Base-by-base conservation (phyloP, 2,797 vertebrate genomes). In the Chaunax sp. region DNA sequence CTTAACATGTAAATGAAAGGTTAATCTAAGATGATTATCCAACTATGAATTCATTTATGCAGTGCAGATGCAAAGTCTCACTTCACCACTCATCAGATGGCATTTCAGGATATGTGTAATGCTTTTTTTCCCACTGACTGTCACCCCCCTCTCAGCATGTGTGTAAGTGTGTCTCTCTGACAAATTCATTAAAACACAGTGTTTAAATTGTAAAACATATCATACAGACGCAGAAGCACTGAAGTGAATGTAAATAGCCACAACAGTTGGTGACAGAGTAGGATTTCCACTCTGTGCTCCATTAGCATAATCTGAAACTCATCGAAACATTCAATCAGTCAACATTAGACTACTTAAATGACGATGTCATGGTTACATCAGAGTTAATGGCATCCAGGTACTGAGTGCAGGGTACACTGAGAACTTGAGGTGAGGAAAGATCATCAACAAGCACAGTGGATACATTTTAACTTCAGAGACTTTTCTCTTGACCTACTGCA, bases 21-120 rank as follows among this genome's bases (percentile, higher is more conserved):
- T 78, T 81, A 75, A 85, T 50, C 63, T 12, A 59, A 51, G 47
- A 68, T 53, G 5, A 41, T 22, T 23, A 35, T 35, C 33, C 82
- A 82, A 77, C 19, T 33, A 69, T 89, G 88, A 91, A 79, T 77
- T 90, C 64, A 86, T 87, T 78, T 52, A 38, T 72, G 70, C 80
- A 82, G 69, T 81, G 69, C 86, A 90, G 81, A 92, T 81, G 80
- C 70, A 88, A 79, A 79, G 68, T 87, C 77, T 89, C 72, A 86
- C 85, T 79, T 85, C 75, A 86, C 66, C 81, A 86, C 84, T 85
- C 77, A 76, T 82, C 84, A 82, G 81, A 72, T 83, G 86, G 67
- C 78, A 82, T 79, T 56, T 73, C 61, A 84, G 49, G 41, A 70
- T 58, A 50, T 68, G 78, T 81, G 77, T 57, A 72, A 72, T 80